Conservation (phyloP, 2,113 vertebrate genomes). For the Pardalotus punctatus region DNA sequence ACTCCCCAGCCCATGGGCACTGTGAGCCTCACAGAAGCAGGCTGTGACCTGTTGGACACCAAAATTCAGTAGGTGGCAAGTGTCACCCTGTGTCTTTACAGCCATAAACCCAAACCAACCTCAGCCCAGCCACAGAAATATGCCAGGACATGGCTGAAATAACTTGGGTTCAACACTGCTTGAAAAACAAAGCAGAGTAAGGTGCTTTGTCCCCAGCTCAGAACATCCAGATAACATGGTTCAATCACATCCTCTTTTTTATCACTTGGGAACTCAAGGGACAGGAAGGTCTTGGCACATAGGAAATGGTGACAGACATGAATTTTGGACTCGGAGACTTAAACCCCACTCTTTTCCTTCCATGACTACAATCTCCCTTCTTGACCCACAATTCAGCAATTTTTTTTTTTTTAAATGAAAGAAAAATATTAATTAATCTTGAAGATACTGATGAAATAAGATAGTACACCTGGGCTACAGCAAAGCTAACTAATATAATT, state of each 20-base stretch:
- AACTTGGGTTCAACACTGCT: accelerated
- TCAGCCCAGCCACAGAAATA: background rate
- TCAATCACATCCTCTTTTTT: background rate
- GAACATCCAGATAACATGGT: background rate
- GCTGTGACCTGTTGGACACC: background rate
- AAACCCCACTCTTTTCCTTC: background rate
- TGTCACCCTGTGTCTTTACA: background rate
- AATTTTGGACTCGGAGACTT: background rate
- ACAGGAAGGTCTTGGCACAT: background rate
- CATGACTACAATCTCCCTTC: background rate
- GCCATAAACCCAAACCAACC: background rate
- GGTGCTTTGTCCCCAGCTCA: background rate
- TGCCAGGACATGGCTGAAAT: background rate
- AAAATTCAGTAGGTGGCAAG: background rate
- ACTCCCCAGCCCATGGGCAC: accelerated
- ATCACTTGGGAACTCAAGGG: background rate
- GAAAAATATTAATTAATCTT: background rate
- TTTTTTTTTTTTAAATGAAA: background rate
- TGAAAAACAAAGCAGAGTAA: background rate
- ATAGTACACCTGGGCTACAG: background rate
- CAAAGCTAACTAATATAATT: background rate
- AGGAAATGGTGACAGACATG: background rate
- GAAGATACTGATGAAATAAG: background rate
- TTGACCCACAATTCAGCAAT: background rate
- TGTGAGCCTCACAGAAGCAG: background rate